Evolutionary conservation across 1,140 invertebrate species (phyloP).

Genomic region (Stegodyphus mimosarum): DNA sequence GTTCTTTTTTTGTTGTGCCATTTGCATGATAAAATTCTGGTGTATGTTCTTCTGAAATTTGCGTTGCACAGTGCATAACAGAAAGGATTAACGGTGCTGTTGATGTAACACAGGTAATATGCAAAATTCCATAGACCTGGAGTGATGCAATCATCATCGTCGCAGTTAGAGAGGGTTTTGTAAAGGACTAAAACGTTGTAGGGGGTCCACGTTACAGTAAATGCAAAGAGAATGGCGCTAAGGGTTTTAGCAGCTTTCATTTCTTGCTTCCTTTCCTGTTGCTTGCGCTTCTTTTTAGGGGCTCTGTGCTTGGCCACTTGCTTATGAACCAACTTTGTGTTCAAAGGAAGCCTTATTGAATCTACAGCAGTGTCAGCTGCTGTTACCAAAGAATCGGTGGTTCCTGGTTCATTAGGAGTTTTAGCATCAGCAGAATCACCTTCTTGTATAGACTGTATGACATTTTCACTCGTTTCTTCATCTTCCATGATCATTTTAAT

Average conservation of each 20-base stretch:
- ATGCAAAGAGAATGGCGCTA: slow-evolving; percentile 95
- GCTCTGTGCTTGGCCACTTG: slow-evolving; percentile 71
- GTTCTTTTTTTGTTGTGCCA: slow-evolving; percentile 72
- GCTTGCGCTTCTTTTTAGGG: slow-evolving; percentile 80
- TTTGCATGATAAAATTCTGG: slow-evolving; percentile 95
- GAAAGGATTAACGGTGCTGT: slow-evolving; percentile 77
- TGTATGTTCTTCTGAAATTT: slow-evolving; percentile 94
- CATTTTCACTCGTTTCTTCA: slow-evolving; percentile 28
- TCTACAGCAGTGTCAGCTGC: slow-evolving; percentile 72
- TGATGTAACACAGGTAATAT: slow-evolving; percentile 99
- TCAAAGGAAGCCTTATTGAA: slow-evolving; percentile 80
- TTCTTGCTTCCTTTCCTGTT: slow-evolving; percentile 96
- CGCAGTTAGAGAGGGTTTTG: slow-evolving; percentile 88
- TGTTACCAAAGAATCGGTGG: slow-evolving; percentile 24
- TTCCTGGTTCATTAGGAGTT: slow-evolving; percentile 6
- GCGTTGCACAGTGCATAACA: slow-evolving; percentile 98
- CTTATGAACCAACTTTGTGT: slow-evolving; percentile 87
- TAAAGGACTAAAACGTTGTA: slow-evolving; percentile 95
- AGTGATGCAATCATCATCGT: slow-evolving; percentile 77
- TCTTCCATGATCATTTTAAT: slow-evolving; percentile 88
- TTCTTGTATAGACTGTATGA: neutral
- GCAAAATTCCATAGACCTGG: slow-evolving; percentile 93
- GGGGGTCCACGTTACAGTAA: slow-evolving; percentile 99
- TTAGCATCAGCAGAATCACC: slow-evolving; percentile 36
- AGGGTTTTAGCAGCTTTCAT: slow-evolving; percentile 98